Evolutionary conservation across 2,797 vertebrate genomes (phyloP), one percentile per base, ranked within the genome.

Genomic region (Crax fasciolata): DNA sequence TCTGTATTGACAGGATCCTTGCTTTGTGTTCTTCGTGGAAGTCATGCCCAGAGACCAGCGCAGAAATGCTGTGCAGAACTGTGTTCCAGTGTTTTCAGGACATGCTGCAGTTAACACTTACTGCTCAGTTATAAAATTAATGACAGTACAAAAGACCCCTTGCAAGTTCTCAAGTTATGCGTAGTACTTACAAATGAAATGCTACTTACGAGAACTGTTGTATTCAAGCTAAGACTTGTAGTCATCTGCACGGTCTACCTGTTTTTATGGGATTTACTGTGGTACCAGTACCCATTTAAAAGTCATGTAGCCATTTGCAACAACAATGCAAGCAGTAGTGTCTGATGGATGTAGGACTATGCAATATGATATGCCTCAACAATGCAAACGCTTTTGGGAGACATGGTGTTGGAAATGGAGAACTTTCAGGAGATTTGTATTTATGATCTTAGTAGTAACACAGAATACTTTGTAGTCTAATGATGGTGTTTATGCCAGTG

Each of bases 41-140:
- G 38, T 99, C 99, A 4, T 98, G 97, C 93, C 98, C 90, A 15
- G 98, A 99, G 88, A 99, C 99, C 1, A 98, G 99, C 38, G 98
- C 99, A 3, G 98, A 98, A 70, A 93, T 98, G 8, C 97, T 99
- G 9, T 98, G 98, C 92, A 98, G 98, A 93, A 97, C 78, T 77
- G 76, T 98, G 80, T 97, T 97, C 87, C 97, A 89, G 83, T 98
- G 97, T 84, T 97, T 99, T 83, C 97, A 98, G 24, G 98, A 99
- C 39, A 98, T 99, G 97, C 97, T 99, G 18, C 97, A 98, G 24
- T 74, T 99, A 94, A 98, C 97, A 83, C 97, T 98, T 57, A 93
- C 80, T 6, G 98, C 99, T 80, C 98, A 98, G 66, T 98, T 99
- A 44, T 99, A 98, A 98, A 71, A 61, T n/a, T 61, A 41, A 25